phyloP scores from a whole-genome alignment of 2,113 vertebrate species.

The Rattus norvegicus region DNA sequence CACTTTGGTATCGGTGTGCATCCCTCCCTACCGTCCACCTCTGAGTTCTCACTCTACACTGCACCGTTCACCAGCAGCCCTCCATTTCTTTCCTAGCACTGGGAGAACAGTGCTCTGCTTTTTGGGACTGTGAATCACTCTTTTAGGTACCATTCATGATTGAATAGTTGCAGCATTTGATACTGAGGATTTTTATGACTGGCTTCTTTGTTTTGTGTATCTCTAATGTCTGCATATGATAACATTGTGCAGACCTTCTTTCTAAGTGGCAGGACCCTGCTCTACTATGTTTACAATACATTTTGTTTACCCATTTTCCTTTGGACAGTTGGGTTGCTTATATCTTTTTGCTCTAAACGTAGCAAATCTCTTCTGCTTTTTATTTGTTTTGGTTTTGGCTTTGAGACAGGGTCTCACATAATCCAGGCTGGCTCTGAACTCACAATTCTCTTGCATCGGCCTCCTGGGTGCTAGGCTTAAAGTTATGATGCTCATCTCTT shows the following conservation, averaged over 20 bases:
- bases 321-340: not conserved
- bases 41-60: not conserved
- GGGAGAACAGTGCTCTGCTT: not conserved
- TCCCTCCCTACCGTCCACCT: not conserved
- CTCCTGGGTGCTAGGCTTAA: not conserved
- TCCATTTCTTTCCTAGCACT: not conserved
- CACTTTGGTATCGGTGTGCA: not conserved
- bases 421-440: not conserved
- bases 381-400: not conserved
- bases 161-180: not conserved
- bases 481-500: not conserved
- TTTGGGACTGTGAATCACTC: not conserved
- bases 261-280: too few relatives aligned
- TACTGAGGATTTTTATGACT: not conserved
- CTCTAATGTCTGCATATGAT: not conserved
- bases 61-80: not conserved
- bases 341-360: not conserved
- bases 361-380: not conserved
- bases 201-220: not conserved
- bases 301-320: not conserved
- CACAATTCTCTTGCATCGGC: not conserved
- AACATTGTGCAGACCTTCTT: not conserved
- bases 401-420: not conserved
- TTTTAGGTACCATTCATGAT: not conserved
- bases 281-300: not conserved